These are phyloP conservation scores for Galerucella calmariensis DNA, from an alignment of 2,888 invertebrate species.

Conservation along the genomic window DNA sequence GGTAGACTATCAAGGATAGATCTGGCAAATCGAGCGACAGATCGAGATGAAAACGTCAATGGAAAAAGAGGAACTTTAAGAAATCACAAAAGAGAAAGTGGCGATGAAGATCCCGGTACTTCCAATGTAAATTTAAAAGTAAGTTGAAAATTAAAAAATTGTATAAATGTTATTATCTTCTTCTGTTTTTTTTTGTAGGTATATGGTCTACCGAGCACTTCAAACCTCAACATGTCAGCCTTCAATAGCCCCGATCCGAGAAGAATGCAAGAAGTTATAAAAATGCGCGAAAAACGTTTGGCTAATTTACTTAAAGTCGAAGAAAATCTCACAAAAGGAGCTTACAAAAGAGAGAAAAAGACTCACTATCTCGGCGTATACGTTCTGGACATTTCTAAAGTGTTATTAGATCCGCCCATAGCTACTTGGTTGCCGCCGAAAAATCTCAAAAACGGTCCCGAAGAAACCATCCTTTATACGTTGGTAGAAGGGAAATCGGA, in stretches of 20 bases:
- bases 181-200: slow-evolving; percentile 45
- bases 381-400: slow-evolving; percentile 84
- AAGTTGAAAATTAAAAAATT: background rate
- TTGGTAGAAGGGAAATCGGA: slow-evolving; percentile 91
- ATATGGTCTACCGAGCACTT: slow-evolving; percentile 43
- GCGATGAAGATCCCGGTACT: slow-evolving; percentile 43
- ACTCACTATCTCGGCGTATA: slow-evolving; percentile 76
- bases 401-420: slow-evolving; percentile 74
- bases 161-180: background rate
- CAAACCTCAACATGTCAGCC: slow-evolving; percentile 69
- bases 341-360: slow-evolving; percentile 53
- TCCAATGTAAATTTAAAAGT: slow-evolving; percentile 18
- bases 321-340: slow-evolving; percentile 50
- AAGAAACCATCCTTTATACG: slow-evolving; percentile 90
- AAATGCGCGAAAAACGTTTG: slow-evolving; percentile 67
- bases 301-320: slow-evolving; percentile 50
- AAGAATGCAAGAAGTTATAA: slow-evolving; percentile 72
- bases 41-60: slow-evolving; percentile 80
- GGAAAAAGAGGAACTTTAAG: slow-evolving; percentile 73
- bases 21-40: slow-evolving; percentile 62
- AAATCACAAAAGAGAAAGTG: slow-evolving; percentile 55
- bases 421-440: slow-evolving; percentile 78
- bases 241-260: slow-evolving; percentile 68
- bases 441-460: slow-evolving; percentile 71
- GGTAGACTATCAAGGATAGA: slow-evolving; percentile 54